A percentile compares a stretch with the other conserved stretches of the same genome.
Conservation (phyloP, 2,797 vertebrate genomes). For the Amphiprion clarkii region DNA sequence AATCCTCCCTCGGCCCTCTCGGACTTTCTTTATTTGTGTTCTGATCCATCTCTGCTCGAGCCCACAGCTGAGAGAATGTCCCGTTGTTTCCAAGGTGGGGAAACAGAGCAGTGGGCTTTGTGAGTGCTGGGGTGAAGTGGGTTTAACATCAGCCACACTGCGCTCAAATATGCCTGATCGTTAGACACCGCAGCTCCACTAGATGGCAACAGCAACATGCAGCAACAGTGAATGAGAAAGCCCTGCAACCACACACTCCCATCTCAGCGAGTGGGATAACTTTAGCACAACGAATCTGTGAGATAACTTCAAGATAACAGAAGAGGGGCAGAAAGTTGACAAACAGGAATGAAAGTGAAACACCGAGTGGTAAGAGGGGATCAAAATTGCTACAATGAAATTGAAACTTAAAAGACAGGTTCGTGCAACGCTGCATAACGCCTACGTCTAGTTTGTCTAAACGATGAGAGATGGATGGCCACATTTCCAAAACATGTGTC, state of each 20-base stretch:
- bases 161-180: constrained; percentile 71
- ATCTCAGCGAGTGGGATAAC: constrained; percentile 28
- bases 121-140: constrained; percentile 80
- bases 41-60: constrained; percentile 62
- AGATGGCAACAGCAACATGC: constrained; percentile 83
- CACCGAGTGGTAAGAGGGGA: constrained; percentile 11
- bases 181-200: constrained; percentile 74
- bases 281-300: constrained; percentile 24
- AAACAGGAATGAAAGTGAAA: constrained; percentile 73
- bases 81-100: constrained; percentile 79
- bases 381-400: constrained; percentile 66
- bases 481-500: constrained; percentile 79
- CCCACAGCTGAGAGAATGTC: constrained; percentile 76
- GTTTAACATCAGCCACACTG: constrained; percentile 78
- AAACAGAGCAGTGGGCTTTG: constrained; percentile 72
- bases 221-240: not conserved
- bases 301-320: constrained; percentile 38
- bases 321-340: constrained; percentile 44
- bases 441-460: constrained; percentile 69
- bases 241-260: constrained; percentile 23
- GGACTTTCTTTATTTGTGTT: constrained; percentile 80
- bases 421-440: constrained; percentile 54
- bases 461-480: constrained; percentile 46
- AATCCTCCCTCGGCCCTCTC: constrained; percentile 56
- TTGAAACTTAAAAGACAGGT: constrained; percentile 62